Base-by-base conservation (phyloP, 1,140 invertebrate genomes). In the Pseudomyrmex cubaensis region DNA sequence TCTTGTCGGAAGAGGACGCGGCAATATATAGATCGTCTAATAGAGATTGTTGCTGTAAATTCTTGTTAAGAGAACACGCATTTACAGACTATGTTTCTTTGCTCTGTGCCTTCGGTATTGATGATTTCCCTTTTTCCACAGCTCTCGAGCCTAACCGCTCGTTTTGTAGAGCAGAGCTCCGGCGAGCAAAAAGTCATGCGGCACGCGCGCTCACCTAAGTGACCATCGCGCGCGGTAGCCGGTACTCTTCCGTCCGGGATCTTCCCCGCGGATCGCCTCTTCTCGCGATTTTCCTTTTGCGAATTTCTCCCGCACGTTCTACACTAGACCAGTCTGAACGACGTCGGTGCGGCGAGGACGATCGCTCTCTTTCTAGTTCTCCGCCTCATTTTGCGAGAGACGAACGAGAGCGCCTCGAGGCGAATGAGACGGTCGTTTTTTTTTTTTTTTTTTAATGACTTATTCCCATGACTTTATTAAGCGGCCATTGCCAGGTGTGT, bases 251-350 rank as follows among this genome's bases (percentile, higher is more conserved):
- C 64, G 66, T 48, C 54, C 52, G 54, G 22, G 15, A 62, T 82
- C 70, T 22, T 22, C 78, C 78, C 35, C 35, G 35, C 35, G 48
- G 12, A 35, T 35, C 35, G 35, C 5, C 22, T 35, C 20, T 80
- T 59, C 17, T 46, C 61, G 76, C 61, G 76, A 82, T 80, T 87
- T 88, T 88, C 87, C 87, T 88, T 87, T 87, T 85, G 76, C 77
- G 50, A 77, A 85, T 88, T 88, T 88, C 87, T 78, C 86, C 72
- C 70, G 15, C 59, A 44, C 25, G 9, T 54, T 56, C 54, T 0
- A 35, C 15, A 62, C 9, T 22, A 64, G 75, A 88, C 84, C 74
- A 20, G 84, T 85, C 62, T 70, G 82, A 44, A 35, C 35, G 35
- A 35, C 35, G 5, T 35, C 72, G 50, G 48, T 56, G 13, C 10